Percentiles rank a stretch among this genome's conserved stretches.
Evolutionary conservation across 2,113 vertebrate genomes (phyloP).

Genomic region (Leptosomus discolor): DNA sequence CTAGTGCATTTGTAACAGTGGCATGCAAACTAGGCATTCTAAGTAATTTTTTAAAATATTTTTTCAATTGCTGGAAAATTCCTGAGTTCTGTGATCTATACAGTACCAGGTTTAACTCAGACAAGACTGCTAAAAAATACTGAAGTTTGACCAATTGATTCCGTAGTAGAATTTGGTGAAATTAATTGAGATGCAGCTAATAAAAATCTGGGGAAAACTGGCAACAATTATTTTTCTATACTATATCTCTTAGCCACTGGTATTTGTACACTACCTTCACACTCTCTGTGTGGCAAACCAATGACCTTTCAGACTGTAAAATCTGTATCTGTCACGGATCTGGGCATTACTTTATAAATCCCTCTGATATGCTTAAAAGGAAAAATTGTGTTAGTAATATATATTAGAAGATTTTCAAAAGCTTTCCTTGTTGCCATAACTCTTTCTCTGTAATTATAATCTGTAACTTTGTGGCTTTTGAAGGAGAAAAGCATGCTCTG

Average conservation of each 20-base stretch:
- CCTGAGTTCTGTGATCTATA: neutral
- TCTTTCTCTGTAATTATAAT: neutral
- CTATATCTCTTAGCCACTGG: neutral
- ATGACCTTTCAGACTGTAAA: neutral
- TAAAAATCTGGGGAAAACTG: neutral
- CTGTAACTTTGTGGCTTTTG: neutral
- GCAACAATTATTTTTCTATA: neutral
- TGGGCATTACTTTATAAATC: neutral
- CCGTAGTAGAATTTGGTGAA: neutral
- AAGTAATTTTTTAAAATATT: neutral
- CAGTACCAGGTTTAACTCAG: neutral
- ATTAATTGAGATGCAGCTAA: neutral
- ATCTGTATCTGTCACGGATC: accelerated
- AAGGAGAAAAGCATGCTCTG: neutral
- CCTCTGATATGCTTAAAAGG: neutral
- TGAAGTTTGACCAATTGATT: neutral
- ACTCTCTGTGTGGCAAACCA: neutral
- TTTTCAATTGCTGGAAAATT: neutral
- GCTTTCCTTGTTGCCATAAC: neutral
- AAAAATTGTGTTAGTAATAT: neutral
- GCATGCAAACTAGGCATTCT: neutral
- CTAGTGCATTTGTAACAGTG: neutral
- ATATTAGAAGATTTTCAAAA: neutral
- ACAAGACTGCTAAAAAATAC: neutral
- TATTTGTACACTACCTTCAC: neutral